phyloP scores from a whole-genome alignment of 2,888 invertebrate species.

The Cantharis flavilabris region DNA sequence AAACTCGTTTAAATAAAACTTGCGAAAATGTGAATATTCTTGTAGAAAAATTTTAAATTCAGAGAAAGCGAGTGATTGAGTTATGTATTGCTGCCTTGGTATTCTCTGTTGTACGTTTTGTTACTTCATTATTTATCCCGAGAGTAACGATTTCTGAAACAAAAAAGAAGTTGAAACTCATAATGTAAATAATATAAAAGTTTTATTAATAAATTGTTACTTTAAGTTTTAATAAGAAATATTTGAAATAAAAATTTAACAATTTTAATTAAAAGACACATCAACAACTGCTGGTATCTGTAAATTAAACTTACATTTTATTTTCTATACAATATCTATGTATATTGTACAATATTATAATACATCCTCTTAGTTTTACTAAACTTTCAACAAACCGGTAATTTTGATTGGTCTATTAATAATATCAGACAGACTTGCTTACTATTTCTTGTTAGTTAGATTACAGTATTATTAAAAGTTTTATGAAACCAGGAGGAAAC shows the following conservation, averaged over 20 bases:
- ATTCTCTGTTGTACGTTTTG: conserved; percentile 10
- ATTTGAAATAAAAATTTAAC: not conserved
- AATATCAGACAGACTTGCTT: not conserved
- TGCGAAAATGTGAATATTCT: not conserved
- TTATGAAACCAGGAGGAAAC: not conserved
- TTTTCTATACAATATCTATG: too few relatives aligned
- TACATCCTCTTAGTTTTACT: not conserved
- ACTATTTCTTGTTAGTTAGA: not conserved
- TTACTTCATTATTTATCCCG: conserved; percentile 11
- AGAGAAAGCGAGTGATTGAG: conserved; percentile 12
- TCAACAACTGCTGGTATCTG: too few relatives aligned
- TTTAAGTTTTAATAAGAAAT: not conserved
- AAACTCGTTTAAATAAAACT: not conserved
- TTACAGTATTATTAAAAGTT: not conserved
- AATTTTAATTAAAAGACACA: not conserved
- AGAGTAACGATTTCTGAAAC: conserved; percentile 15
- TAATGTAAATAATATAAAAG: not conserved
- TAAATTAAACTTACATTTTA: too few relatives aligned
- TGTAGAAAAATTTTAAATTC: not conserved
- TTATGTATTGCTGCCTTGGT: conserved; percentile 15
- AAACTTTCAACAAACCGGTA: not conserved
- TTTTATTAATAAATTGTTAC: not conserved
- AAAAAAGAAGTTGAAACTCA: conserved; percentile 5
- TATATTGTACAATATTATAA: too few relatives aligned
- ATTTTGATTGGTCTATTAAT: not conserved